Conservation (phyloP, 2,797 vertebrate species). For the Babyrousa celebensis region DNA sequence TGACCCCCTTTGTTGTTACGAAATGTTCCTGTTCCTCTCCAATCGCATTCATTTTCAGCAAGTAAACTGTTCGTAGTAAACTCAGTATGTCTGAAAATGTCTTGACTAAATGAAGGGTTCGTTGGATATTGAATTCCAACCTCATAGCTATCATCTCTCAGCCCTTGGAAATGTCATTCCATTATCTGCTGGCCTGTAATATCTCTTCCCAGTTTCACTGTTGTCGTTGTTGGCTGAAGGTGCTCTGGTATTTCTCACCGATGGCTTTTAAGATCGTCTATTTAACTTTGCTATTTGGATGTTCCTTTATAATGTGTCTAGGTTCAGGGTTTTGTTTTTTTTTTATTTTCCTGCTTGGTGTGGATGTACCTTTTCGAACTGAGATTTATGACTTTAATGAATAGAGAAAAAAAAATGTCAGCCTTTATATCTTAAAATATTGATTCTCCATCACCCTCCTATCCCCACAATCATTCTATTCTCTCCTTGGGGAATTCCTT, state of each 20-base stretch:
- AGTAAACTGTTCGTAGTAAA: conserved; percentile 51
- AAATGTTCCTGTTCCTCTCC: conserved; percentile 35
- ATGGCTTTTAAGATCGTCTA: conserved; percentile 59
- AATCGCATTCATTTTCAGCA: conserved; percentile 47
- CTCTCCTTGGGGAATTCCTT: conserved; percentile 65
- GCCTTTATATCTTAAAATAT: conserved; percentile 81
- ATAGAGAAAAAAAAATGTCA: conserved; percentile 73
- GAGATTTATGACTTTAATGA: conserved; percentile 78
- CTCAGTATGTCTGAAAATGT: conserved; percentile 66
- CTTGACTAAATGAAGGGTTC: conserved; percentile 60
- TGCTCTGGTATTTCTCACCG: conserved; percentile 55
- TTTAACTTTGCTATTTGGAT: conserved; percentile 71
- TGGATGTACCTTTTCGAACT: conserved; percentile 67
- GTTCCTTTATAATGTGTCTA: conserved; percentile 62
- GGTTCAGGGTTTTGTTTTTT: conserved; percentile 35
- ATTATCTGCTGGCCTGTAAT: conserved; percentile 59
- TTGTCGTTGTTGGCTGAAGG: neutral
- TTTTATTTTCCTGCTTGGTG: conserved; percentile 69
- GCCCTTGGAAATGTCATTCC: conserved; percentile 50
- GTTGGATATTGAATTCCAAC: conserved; percentile 71
- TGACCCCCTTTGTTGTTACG: neutral
- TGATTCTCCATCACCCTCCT: conserved; percentile 60
- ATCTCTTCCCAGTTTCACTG: conserved; percentile 51
- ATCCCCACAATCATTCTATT: conserved; percentile 72
- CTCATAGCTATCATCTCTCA: neutral